Conservation (phyloP, 1,140 invertebrate genomes). For the Sitobion miscanthi region DNA sequence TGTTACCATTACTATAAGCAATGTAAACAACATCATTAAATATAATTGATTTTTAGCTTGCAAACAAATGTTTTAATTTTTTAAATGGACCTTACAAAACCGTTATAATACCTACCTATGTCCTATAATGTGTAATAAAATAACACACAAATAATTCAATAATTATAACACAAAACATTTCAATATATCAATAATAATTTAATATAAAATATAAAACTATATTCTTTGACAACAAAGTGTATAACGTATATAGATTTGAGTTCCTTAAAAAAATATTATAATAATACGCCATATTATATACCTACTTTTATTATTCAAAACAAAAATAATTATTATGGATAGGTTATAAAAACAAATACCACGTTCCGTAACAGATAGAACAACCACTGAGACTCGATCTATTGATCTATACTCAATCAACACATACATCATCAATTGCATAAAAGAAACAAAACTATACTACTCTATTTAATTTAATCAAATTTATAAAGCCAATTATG, state of each 20-base stretch:
- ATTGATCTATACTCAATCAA: not conserved
- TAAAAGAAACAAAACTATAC: not conserved
- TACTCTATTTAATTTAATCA: too few species aligned
- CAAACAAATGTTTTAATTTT: not conserved
- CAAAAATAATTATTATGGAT: not conserved
- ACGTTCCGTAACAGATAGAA: too few species aligned
- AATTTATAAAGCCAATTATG: not conserved
- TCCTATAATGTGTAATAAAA: not conserved
- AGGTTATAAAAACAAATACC: not conserved
- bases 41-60: not conserved
- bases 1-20: conserved; percentile 37
- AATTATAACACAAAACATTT: not conserved
- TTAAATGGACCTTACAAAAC: not conserved
- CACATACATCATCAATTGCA: not conserved
- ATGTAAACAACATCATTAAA: conserved; percentile 33
- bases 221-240: not conserved
- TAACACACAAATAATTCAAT: not conserved
- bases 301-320: not conserved
- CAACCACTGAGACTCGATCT: not conserved
- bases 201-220: not conserved
- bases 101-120: not conserved
- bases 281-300: not conserved
- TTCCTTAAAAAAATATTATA: not conserved
- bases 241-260: not conserved
- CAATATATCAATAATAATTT: not conserved